These are phyloP conservation scores for Oophaga pumilio DNA, from an alignment of 2,113 vertebrate genomes.

Conservation along the genomic window DNA sequence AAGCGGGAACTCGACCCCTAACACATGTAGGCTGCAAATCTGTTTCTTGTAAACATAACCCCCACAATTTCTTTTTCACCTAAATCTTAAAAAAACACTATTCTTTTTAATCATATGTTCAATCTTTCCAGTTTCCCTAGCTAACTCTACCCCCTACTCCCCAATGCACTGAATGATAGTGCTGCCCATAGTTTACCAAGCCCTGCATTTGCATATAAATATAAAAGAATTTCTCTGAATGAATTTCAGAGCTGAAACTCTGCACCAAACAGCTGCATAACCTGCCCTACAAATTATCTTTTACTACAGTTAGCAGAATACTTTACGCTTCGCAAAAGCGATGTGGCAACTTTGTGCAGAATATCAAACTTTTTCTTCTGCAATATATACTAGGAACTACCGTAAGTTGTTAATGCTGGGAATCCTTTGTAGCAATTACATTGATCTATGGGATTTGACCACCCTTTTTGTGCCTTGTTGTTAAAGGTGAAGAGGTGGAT, in stretches of 20 bases:
- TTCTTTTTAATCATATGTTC: too few relatives aligned
- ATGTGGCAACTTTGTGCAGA: neutral
- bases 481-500: constrained; percentile 6
- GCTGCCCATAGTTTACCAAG: too few relatives aligned
- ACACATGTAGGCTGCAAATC: too few relatives aligned
- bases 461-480: neutral
- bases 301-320: neutral
- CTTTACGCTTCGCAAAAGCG: neutral
- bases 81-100: too few relatives aligned
- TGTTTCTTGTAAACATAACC: too few relatives aligned
- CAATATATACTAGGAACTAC: neutral
- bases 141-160: too few relatives aligned
- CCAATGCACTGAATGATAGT: too few relatives aligned
- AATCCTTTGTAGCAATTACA: constrained; percentile 7
- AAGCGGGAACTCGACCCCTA: too few relatives aligned
- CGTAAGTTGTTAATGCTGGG: neutral
- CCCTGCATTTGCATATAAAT: too few relatives aligned
- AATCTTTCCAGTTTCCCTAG: too few relatives aligned
- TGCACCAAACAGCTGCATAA: neutral
- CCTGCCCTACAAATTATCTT: neutral
- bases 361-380: neutral
- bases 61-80: too few relatives aligned
- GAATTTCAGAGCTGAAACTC: neutral
- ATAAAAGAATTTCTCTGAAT: too few relatives aligned
- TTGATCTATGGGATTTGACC: neutral